A percentile compares a stretch with the other conserved stretches of the same genome.
These are phyloP conservation scores for Microplitis mediator DNA, from an alignment of 1,140 invertebrate species.

Conservation along the genomic window DNA sequence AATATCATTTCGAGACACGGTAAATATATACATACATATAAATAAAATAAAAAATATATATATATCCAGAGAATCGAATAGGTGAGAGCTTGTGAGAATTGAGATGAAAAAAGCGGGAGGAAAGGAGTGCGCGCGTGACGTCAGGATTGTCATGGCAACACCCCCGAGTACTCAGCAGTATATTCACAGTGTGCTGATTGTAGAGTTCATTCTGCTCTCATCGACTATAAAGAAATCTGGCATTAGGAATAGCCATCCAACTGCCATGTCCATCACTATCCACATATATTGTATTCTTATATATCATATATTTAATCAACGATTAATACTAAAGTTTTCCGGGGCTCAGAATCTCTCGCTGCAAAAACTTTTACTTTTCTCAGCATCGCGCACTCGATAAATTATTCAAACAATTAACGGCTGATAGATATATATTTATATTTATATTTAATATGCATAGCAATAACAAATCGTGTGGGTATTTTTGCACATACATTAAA, in stretches of 20 bases:
- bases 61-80: no score
- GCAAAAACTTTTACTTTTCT: no score
- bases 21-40: no score
- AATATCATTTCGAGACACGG: no score
- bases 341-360: no score
- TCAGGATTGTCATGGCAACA: constrained; percentile 41
- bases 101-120: constrained; percentile 20
- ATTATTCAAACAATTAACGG: not conserved
- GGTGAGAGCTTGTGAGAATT: not conserved
- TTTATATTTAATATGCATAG: not conserved
- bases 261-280: not conserved
- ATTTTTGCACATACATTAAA: not conserved
- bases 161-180: constrained; percentile 13
- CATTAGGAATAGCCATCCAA: not conserved
- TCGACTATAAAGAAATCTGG: not conserved
- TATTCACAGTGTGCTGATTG: constrained; percentile 1
- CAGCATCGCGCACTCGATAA: no score
- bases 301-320: no score
- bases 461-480: not conserved
- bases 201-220: constrained; percentile 6
- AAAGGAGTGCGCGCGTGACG: constrained; percentile 27
- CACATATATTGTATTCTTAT: not conserved
- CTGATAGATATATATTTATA: not conserved
- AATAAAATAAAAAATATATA: no score
- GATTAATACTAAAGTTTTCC: no score